A percentile compares a stretch with the other conserved stretches of the same genome.
phyloP scores from a whole-genome alignment of 2,113 vertebrate species.

The Ailuropoda melanoleuca region DNA sequence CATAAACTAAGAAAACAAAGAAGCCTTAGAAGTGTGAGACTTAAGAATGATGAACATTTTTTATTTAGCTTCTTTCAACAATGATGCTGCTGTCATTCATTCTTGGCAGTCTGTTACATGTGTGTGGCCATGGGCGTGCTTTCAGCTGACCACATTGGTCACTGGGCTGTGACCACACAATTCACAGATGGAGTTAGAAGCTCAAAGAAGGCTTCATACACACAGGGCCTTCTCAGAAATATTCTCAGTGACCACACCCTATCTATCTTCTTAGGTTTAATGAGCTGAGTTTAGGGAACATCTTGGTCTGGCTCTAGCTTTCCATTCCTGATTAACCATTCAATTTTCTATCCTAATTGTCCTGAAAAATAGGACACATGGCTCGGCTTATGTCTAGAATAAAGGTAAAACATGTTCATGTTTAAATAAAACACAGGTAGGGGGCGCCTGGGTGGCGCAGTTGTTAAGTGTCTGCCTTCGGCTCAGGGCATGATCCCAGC shows the following conservation, averaged over 20 bases:
- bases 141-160: slow-evolving; percentile 41
- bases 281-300: slow-evolving; percentile 25
- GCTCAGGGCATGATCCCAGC: too few relatives aligned
- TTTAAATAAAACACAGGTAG: neutral
- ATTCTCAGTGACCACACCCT: slow-evolving; percentile 4
- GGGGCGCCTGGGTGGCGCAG: too few relatives aligned
- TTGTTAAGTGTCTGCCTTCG: too few relatives aligned
- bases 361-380: neutral
- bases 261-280: slow-evolving; percentile 7
- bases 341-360: neutral
- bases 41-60: slow-evolving; percentile 44
- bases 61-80: slow-evolving; percentile 42
- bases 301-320: neutral
- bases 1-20: slow-evolving; percentile 5
- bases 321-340: neutral
- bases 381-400: neutral
- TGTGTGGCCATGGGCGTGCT: slow-evolving; percentile 13
- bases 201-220: slow-evolving; percentile 59
- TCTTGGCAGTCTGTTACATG: slow-evolving; percentile 17
- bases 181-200: slow-evolving; percentile 22
- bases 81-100: slow-evolving; percentile 39
- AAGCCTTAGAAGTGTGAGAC: neutral
- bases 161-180: slow-evolving; percentile 51
- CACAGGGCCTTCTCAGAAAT: slow-evolving; percentile 53
- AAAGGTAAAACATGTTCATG: neutral